These are phyloP conservation scores for Drosophila fuyamai DNA, from an alignment of 1,140 invertebrate species.

Conservation along the genomic window DNA sequence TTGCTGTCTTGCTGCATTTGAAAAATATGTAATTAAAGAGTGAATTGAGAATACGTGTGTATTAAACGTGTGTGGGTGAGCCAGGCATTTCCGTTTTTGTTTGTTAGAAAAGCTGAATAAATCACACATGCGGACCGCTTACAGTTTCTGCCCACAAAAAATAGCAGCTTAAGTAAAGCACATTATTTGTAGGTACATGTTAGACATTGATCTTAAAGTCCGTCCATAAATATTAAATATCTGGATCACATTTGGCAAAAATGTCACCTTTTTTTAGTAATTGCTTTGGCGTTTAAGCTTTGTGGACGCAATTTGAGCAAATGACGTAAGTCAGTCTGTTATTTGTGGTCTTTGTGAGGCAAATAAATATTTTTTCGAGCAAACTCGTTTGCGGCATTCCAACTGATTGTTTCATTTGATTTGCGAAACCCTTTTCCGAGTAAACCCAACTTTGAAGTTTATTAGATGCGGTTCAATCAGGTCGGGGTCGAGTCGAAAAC, in stretches of 20 bases:
- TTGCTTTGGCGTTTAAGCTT: slow-evolving; percentile 19
- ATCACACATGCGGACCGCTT: slow-evolving; percentile 12
- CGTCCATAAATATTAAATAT: slow-evolving; percentile 9
- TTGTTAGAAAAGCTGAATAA: slow-evolving; percentile 32
- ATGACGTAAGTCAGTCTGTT: slow-evolving; percentile 61
- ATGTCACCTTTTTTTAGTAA: slow-evolving; percentile 23
- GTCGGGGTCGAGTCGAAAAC: slow-evolving; percentile 63
- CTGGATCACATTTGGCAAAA: slow-evolving; percentile 13
- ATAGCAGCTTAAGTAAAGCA: slow-evolving; percentile 6
- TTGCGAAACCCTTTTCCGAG: slow-evolving; percentile 63
- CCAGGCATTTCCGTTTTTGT: slow-evolving; percentile 46
- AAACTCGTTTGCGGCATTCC: slow-evolving; percentile 63
- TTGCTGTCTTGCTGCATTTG: slow-evolving; percentile 35
- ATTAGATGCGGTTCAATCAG: slow-evolving; percentile 48
- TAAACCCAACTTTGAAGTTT: slow-evolving; percentile 27
- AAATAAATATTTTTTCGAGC: slow-evolving; percentile 15
- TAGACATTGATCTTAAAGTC: slow-evolving; percentile 10
- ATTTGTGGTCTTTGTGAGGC: slow-evolving; percentile 26
- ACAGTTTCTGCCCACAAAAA: slow-evolving; percentile 11
- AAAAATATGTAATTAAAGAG: slow-evolving; percentile 26
- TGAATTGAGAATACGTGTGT: not conserved
- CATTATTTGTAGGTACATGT: slow-evolving; percentile 1
- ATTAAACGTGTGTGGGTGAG: slow-evolving; percentile 29
- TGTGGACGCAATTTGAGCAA: slow-evolving; percentile 35
- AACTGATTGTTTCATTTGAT: slow-evolving; percentile 55